Evolutionary conservation across 2,797 vertebrate genomes (phyloP).

Genomic region (Pelochelys cantorii): DNA sequence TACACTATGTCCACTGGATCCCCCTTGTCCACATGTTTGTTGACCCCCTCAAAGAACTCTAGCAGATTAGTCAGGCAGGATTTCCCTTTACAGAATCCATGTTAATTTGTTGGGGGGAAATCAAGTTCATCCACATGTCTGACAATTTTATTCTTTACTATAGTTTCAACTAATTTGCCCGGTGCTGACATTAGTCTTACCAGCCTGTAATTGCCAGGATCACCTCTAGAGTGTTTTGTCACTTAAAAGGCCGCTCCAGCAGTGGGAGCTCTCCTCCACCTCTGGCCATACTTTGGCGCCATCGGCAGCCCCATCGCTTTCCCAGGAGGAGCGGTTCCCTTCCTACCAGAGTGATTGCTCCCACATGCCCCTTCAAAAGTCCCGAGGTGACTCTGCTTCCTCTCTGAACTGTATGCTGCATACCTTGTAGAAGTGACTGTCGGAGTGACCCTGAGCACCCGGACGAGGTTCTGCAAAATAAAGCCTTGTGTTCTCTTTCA

Average conservation of each 20-base stretch:
- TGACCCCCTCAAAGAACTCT: too few species aligned
- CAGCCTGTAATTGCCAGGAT: too few species aligned
- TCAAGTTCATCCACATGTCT: too few species aligned
- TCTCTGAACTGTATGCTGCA: accelerated
- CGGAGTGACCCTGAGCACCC: not conserved
- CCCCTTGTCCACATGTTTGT: too few species aligned
- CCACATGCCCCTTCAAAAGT: not conserved
- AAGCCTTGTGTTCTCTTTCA: constrained; percentile 43
- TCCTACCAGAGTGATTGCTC: not conserved
- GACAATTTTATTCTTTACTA: too few species aligned
- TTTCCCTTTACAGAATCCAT: too few species aligned
- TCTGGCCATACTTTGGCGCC: not conserved
- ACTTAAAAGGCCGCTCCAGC: not conserved
- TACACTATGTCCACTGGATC: too few species aligned
- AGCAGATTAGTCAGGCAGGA: too few species aligned
- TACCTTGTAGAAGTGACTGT: not conserved
- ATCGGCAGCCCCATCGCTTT: not conserved
- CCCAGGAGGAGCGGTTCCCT: not conserved
- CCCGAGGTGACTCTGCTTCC: not conserved
- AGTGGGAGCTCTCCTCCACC: not conserved
- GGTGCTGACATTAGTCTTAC: too few species aligned
- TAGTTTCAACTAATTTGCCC: too few species aligned
- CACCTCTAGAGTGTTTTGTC: too few species aligned
- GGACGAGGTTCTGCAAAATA: not conserved
- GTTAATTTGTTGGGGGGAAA: too few species aligned